phyloP scores from a whole-genome alignment of 1,140 invertebrate genomes.

The Apis dorsata region DNA sequence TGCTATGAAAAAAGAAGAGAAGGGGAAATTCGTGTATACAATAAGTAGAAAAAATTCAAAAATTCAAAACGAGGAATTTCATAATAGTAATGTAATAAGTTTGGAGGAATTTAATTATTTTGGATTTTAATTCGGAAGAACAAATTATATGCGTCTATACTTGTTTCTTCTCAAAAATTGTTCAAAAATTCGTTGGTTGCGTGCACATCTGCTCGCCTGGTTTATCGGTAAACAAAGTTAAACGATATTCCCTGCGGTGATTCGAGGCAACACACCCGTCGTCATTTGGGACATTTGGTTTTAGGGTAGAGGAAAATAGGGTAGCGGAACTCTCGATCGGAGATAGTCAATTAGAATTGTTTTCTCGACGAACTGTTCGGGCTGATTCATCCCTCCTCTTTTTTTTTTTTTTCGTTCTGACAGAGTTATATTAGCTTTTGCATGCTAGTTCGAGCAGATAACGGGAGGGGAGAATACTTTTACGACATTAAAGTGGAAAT shows the following conservation, averaged over 20 bases:
- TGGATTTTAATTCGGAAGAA: too few relatives aligned
- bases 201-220: conserved; percentile 18
- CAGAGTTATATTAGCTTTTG: background rate
- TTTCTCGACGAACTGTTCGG: conserved; percentile 26
- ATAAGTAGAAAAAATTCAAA: too few relatives aligned
- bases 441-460: conserved; percentile 10
- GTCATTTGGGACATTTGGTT: conserved; percentile 25
- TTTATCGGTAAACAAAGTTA: conserved; percentile 42
- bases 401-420: background rate
- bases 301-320: conserved; percentile 11
- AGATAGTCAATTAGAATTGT: conserved; percentile 38
- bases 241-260: conserved; percentile 42
- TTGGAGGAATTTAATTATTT: too few relatives aligned
- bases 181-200: background rate
- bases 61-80: too few relatives aligned
- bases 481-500: too few relatives aligned
- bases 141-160: background rate
- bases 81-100: too few relatives aligned
- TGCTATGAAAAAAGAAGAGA: too few relatives aligned
- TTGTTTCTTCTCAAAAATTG: background rate
- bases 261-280: conserved; percentile 17
- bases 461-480: background rate
- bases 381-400: conserved; percentile 19
- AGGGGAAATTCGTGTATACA: too few relatives aligned
- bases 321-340: conserved; percentile 16